These are phyloP conservation scores for Prenolepis imparis DNA, from an alignment of 2,888 invertebrate genomes.

Conservation along the genomic window DNA sequence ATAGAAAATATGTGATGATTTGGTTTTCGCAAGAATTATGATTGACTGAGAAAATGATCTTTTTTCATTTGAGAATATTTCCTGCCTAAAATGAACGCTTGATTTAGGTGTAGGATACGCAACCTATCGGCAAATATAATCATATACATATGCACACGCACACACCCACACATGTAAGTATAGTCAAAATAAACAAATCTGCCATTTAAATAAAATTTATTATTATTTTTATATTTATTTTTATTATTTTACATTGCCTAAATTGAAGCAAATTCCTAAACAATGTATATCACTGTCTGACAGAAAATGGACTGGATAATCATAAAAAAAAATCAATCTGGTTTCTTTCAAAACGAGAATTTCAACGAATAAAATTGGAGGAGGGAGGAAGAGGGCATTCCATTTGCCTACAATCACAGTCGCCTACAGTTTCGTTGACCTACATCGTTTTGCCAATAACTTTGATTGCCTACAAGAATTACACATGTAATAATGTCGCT, in stretches of 20 bases:
- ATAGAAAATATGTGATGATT: too few relatives aligned
- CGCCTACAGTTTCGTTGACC: neutral
- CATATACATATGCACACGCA: too few relatives aligned
- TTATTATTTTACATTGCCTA: neutral
- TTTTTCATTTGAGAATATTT: too few relatives aligned
- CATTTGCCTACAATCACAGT: neutral
- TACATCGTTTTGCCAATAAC: neutral
- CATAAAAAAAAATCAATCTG: constrained; percentile 8
- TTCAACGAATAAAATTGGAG: constrained; percentile 8
- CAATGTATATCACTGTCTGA: constrained; percentile 36
- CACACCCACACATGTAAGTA: too few relatives aligned
- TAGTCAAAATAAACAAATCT: neutral
- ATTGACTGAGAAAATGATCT: too few relatives aligned
- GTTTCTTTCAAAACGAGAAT: constrained; percentile 8
- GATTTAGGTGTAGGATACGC: too few relatives aligned
- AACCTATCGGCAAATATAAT: too few relatives aligned
- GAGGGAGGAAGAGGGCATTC: neutral
- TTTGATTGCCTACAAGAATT: neutral
- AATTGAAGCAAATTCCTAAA: neutral
- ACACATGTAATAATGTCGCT: neutral
- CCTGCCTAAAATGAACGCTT: too few relatives aligned
- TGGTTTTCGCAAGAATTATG: too few relatives aligned
- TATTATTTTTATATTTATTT: constrained; percentile 14
- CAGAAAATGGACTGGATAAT: neutral
- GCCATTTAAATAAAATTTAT: neutral